Evolutionary conservation across 2,888 invertebrate genomes (phyloP), one percentile per base, ranked within the genome.

Genomic region (Heliconius sara): DNA sequence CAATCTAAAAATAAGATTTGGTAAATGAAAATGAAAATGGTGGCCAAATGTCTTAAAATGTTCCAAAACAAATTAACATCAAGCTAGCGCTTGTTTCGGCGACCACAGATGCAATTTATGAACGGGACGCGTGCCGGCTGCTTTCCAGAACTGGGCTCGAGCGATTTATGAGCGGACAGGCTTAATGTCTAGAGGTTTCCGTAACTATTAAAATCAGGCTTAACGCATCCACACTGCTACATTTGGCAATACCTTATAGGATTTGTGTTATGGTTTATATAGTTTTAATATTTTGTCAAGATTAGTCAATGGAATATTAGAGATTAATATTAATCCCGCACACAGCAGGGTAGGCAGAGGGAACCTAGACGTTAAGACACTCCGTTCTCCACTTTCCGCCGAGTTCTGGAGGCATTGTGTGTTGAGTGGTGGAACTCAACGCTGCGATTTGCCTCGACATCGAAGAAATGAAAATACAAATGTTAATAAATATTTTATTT

Each of bases 21-120:
- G 57, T 13, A 43, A 39, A n/a, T 22, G 13, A 12, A 68, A 39
- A n/a, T 22, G 13, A 12, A 68, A 73, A 60, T 25, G 2, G n/a
- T 66, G 52, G 10, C 16, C n/a, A 34, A 76, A 39, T 52, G n/a
- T 57, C 67, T 25, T 67, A 68, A 68, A 81, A 79, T 76, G 57
- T 72, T 70, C 67, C 72, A 81, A 79, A 82, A 79, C 81, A 82
- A 81, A 81, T 79, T 76, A 80, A 77, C 75, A 81, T 76, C 60
- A 81, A 77, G 77, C 76, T 70, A 79, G 73, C 77, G 76, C 78
- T 60, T 77, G 77, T 79, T 79, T 77, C 77, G 76, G 82, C 73
- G 76, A 77, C 79, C 82, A 76, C 82, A 81, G 80, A 81, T 81
- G 82, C 78, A 82, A 82, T 82, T 82, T 82, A 82, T 81, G 81